Evolutionary conservation across 2,797 vertebrate genomes (phyloP).

Genomic region (Orientallactaga sibirica): DNA sequence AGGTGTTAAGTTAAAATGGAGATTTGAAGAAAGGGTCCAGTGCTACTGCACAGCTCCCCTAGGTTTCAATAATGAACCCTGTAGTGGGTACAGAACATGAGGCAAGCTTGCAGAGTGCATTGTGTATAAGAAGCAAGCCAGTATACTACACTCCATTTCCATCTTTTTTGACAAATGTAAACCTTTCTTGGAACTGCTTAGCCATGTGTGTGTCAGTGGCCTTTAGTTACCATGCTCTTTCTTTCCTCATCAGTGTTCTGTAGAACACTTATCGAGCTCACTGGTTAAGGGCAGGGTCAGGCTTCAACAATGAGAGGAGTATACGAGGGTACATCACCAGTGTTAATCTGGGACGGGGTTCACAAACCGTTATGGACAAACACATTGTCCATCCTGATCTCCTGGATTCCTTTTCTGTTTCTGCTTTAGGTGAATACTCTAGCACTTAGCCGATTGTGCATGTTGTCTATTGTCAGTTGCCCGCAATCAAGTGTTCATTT

Average conservation of each 20-base stretch:
- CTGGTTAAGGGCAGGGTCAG: background rate
- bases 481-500: background rate
- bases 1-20: background rate
- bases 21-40: background rate
- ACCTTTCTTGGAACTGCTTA: background rate
- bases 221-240: background rate
- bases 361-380: background rate
- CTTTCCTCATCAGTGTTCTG: background rate
- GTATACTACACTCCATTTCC: too few species aligned
- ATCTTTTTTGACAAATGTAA: background rate
- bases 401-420: background rate
- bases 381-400: too few species aligned
- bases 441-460: background rate
- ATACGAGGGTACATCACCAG: background rate
- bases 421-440: background rate
- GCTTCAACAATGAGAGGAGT: background rate
- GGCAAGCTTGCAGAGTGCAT: background rate
- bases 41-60: background rate
- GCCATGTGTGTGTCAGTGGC: too few species aligned
- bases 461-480: background rate
- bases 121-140: background rate
- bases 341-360: background rate
- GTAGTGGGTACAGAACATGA: background rate
- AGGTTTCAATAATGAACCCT: background rate
- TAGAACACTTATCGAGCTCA: background rate